Evolutionary conservation across 2,113 vertebrate species (phyloP).

Genomic region (Scomber colias): DNA sequence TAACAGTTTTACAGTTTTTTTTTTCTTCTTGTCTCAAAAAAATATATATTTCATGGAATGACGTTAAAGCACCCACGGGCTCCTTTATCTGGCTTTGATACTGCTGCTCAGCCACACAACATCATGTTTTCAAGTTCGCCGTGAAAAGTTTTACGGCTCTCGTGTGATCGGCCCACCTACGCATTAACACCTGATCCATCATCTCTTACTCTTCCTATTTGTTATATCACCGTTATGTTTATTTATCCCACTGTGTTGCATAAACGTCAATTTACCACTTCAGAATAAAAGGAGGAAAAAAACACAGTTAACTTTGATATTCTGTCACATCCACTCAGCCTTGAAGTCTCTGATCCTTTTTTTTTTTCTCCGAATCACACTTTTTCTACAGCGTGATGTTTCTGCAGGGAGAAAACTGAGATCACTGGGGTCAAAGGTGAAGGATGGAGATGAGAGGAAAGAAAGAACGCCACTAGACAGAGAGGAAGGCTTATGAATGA

Average conservation of each 20-base stretch:
- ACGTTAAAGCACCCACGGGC: constrained; percentile 73
- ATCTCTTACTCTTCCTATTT: constrained; percentile 16
- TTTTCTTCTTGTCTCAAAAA: constrained; percentile 49
- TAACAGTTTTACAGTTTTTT: constrained; percentile 76
- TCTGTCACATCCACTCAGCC: neutral
- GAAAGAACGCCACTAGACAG: neutral
- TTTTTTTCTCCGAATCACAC: neutral
- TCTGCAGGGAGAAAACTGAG: neutral
- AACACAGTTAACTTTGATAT: neutral
- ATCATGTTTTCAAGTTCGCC: constrained; percentile 70
- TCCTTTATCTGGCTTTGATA: constrained; percentile 67
- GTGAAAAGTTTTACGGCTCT: constrained; percentile 61
- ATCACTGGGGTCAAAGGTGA: constrained; percentile 43
- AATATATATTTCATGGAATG: constrained; percentile 67
- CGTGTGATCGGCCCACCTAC: constrained; percentile 65
- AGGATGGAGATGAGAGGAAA: neutral
- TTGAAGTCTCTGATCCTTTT: neutral
- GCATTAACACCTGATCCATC: constrained; percentile 58
- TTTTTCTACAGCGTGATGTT: neutral
- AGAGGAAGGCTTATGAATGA: constrained; percentile 14
- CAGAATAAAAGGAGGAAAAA: neutral
- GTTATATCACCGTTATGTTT: constrained; percentile 19
- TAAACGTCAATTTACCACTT: constrained; percentile 21
- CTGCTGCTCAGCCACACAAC: constrained; percentile 34
- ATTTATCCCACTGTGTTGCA: constrained; percentile 5